A percentile compares a stretch with the other conserved stretches of the same genome.
These are phyloP conservation scores for Charaxes varanes DNA, from an alignment of 1,140 invertebrate species.

Conservation along the genomic window DNA sequence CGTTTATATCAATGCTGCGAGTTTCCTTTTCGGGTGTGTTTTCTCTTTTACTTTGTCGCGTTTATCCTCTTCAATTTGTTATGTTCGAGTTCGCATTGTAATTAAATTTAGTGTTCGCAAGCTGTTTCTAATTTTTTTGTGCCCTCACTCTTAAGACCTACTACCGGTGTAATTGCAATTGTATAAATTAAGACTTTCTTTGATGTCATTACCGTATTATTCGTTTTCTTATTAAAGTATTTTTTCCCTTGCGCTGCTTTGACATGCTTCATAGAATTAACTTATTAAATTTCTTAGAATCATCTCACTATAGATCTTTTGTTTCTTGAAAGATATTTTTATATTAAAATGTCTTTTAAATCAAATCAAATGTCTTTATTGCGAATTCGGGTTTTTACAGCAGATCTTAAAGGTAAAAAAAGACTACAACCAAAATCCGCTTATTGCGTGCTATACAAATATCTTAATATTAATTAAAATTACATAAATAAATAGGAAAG, in stretches of 20 bases:
- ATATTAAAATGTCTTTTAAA: too few species aligned
- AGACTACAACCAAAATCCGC: too few species aligned
- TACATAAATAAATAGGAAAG: too few species aligned
- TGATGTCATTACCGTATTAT: conserved; percentile 49
- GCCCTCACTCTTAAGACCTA: conserved; percentile 29
- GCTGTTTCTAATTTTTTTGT: conserved; percentile 60
- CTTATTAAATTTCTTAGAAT: too few species aligned
- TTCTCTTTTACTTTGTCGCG: conserved; percentile 73
- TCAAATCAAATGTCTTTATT: too few species aligned
- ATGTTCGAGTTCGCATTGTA: conserved; percentile 67
- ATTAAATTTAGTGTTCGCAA: conserved; percentile 73
- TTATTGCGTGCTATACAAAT: too few species aligned
- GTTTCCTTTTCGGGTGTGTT: conserved; percentile 67
- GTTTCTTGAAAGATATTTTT: conserved; percentile 7
- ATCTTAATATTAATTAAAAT: too few species aligned
- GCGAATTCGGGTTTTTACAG: too few species aligned
- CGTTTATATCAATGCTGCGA: conserved; percentile 72
- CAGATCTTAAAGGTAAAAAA: too few species aligned
- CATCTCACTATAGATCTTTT: too few species aligned
- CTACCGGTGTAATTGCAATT: conserved; percentile 67
- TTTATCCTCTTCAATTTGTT: conserved; percentile 70
- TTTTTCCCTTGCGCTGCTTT: conserved; percentile 35
- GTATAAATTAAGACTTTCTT: conserved; percentile 58
- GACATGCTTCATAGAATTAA: conserved; percentile 22
- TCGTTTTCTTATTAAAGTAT: conserved; percentile 39